A percentile compares a stretch with the other conserved stretches of the same genome.
phyloP scores from a whole-genome alignment of 2,888 invertebrate species.

The Stenotaenia linearis region DNA sequence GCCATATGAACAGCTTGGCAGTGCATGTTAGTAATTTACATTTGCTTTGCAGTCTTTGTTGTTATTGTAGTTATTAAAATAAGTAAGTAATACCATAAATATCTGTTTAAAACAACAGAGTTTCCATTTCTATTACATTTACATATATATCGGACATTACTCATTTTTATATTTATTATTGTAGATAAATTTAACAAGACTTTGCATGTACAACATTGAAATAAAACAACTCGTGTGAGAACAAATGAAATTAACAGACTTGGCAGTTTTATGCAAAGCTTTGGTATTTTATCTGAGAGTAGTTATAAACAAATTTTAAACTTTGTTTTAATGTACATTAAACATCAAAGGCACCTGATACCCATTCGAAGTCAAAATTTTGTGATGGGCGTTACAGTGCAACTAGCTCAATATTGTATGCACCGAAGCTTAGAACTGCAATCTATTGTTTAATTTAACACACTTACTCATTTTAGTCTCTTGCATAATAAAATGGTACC shows the following conservation, averaged over 20 bases:
- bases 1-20: background rate
- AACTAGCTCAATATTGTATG: background rate
- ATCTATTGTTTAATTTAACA: background rate
- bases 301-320: background rate
- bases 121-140: background rate
- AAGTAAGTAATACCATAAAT: background rate
- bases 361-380: background rate
- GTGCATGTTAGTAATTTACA: background rate
- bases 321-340: background rate
- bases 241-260: background rate
- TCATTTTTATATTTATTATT: background rate
- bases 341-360: background rate
- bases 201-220: background rate
- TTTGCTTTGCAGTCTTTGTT: background rate
- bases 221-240: background rate
- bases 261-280: background rate
- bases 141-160: background rate
- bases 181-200: background rate
- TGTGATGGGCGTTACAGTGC: background rate
- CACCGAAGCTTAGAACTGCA: background rate
- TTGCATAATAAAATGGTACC: background rate
- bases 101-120: background rate
- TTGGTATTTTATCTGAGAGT: background rate
- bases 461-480: background rate
- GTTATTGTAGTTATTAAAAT: background rate